Evolutionary conservation across 1,140 invertebrate genomes (phyloP).

Genomic region (Brachionus rubens): DNA sequence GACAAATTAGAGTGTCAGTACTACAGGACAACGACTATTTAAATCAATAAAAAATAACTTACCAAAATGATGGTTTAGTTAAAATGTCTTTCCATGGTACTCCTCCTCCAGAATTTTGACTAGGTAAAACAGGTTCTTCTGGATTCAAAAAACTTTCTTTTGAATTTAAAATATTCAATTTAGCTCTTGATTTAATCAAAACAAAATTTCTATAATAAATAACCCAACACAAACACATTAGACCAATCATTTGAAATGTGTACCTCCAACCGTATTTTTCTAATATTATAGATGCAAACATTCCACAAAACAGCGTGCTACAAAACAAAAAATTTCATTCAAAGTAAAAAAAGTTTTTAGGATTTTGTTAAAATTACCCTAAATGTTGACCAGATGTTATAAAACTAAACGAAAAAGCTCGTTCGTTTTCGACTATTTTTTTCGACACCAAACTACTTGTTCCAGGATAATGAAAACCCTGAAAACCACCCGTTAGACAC

Average conservation of each 20-base stretch:
- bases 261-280: slow-evolving; percentile 69
- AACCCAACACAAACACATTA: slow-evolving; percentile 49
- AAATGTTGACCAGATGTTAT: slow-evolving; percentile 67
- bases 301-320: slow-evolving; percentile 69
- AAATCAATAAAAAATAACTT: slow-evolving; percentile 42
- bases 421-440: slow-evolving; percentile 67
- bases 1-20: no score
- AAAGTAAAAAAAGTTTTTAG: slow-evolving; percentile 20
- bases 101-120: slow-evolving; percentile 47
- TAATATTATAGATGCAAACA: slow-evolving; percentile 69
- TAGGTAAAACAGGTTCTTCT: background rate
- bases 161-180: slow-evolving; percentile 46
- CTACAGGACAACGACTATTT: no score
- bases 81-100: slow-evolving; percentile 65
- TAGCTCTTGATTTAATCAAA: background rate
- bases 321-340: slow-evolving; percentile 54
- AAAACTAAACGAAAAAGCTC: slow-evolving; percentile 70
- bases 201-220: slow-evolving; percentile 44
- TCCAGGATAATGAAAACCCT: slow-evolving; percentile 73
- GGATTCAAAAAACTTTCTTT: slow-evolving; percentile 48
- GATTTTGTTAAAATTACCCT: slow-evolving; percentile 54
- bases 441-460: slow-evolving; percentile 71
- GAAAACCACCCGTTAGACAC: slow-evolving; percentile 68
- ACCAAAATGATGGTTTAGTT: slow-evolving; percentile 66
- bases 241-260: slow-evolving; percentile 70